phyloP scores from a whole-genome alignment of 1,140 invertebrate genomes.

The Chironomus tepperi region DNA sequence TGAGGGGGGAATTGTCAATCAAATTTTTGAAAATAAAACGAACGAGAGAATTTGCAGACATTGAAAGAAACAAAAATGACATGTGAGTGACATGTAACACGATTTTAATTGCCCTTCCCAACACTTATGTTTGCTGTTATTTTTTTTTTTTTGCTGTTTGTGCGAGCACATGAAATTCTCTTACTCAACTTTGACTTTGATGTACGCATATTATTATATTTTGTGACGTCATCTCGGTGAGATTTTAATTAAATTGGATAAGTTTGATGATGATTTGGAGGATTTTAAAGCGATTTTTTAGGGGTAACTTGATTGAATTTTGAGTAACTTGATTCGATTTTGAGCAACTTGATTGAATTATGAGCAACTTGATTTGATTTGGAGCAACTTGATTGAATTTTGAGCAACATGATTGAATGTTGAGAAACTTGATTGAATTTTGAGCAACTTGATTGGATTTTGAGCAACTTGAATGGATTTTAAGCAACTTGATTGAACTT shows the following conservation, averaged over 20 bases:
- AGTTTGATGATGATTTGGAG: background rate
- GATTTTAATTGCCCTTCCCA: constrained; percentile 6
- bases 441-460: too few relatives aligned
- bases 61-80: constrained; percentile 9
- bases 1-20: constrained; percentile 8
- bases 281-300: background rate
- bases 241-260: background rate
- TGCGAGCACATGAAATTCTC: background rate
- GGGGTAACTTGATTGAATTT: too few relatives aligned
- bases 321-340: too few relatives aligned
- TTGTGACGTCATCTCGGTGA: background rate
- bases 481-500: too few relatives aligned
- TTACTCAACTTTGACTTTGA: background rate
- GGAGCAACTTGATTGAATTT: too few relatives aligned
- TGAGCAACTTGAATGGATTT: too few relatives aligned
- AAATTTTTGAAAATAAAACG: background rate
- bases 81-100: constrained; percentile 1
- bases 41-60: background rate
- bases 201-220: background rate
- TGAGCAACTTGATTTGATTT: too few relatives aligned
- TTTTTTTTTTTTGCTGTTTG: background rate
- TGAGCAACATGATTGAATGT: too few relatives aligned
- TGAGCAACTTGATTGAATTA: too few relatives aligned
- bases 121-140: background rate
- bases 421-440: too few relatives aligned